A percentile compares a stretch with the other conserved stretches of the same genome.
Conservation (phyloP, 2,888 invertebrate species). For the Crocallis elinguaria region DNA sequence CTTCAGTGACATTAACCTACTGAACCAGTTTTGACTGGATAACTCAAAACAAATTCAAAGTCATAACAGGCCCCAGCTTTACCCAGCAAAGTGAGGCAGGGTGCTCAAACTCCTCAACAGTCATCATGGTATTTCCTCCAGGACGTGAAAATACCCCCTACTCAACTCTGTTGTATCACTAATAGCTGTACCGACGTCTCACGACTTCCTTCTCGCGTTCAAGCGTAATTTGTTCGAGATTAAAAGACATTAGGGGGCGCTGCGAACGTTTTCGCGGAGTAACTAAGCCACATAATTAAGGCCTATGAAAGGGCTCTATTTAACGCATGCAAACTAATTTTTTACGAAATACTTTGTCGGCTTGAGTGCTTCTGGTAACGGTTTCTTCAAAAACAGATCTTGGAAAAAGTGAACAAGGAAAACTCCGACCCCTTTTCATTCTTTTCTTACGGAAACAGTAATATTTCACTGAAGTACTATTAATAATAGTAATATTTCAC, state of each 20-base stretch:
- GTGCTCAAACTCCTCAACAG: slow-evolving; percentile 16
- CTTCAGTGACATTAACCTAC: too few species aligned
- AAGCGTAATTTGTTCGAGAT: slow-evolving; percentile 33
- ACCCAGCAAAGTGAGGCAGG: slow-evolving; percentile 4
- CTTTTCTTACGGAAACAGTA: too few species aligned
- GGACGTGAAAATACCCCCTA: slow-evolving; percentile 18
- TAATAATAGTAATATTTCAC: too few species aligned
- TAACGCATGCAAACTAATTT: slow-evolving; percentile 15
- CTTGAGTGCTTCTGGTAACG: too few species aligned
- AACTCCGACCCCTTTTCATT: too few species aligned
- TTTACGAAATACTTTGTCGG: too few species aligned
- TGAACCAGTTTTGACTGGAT: too few species aligned
- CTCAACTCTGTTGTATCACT: slow-evolving; percentile 12
- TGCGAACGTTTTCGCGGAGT: slow-evolving; percentile 19
- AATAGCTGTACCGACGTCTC: slow-evolving; percentile 23
- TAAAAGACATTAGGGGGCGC: slow-evolving; percentile 40
- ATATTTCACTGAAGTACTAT: too few species aligned
- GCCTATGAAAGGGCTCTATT: slow-evolving; percentile 16
- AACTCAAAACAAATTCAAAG: background rate
- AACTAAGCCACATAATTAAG: slow-evolving; percentile 21
- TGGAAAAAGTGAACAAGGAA: too few species aligned
- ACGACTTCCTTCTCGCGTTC: slow-evolving; percentile 20
- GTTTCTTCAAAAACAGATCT: too few species aligned
- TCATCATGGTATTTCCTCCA: slow-evolving; percentile 19
- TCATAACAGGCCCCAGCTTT: background rate